Evolutionary conservation across 2,888 invertebrate genomes (phyloP), one percentile per base, ranked within the genome.

Genomic region (Andrena flavipes): DNA sequence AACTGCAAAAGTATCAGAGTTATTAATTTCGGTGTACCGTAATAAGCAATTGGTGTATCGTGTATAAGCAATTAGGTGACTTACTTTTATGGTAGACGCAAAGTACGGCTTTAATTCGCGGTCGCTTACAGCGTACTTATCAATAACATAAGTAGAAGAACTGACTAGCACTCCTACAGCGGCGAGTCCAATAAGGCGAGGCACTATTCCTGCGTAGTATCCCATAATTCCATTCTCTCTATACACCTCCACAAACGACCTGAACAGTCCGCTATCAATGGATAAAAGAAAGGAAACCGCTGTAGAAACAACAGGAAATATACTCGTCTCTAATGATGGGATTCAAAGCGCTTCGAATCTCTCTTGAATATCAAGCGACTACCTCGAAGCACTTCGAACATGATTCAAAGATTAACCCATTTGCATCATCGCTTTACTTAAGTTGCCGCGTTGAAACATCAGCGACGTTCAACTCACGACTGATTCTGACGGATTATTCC

Each of bases 121-220:
- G 90, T 98, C 97, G 92, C 96, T 96, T 77, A 97, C 95, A 26
- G 98, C 90, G 92, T 98, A 97, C 93, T 97, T 97, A 94, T 97
- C 98, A 68, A 98, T 95, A 88, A 96, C 94, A 94, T 96, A 98
- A 13, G 97, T 96, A 84, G 97, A 95, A 20, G 96, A 95, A 90
- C 96, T 97, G 63, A 97, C 97, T 74, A 98, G 95, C 88, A 97
- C 95, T 85, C 99, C 95, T 88, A 97, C 97, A 70, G 97, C 95
- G 63, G 98, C 95, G 94, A 98, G 98, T 80, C 97, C 98, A 78
- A 99, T 93, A 62, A 99, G 92, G 93, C 98, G 96, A 0, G 99
- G 99, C 73, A 98, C 94, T 60, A 99, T 94, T 26, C 99, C 99
- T 86, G 97, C 96, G 94, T 97, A 98, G 94, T 97, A 98, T 76